phyloP scores from a whole-genome alignment of 2,888 invertebrate genomes.

The Cremastinae sp. region DNA sequence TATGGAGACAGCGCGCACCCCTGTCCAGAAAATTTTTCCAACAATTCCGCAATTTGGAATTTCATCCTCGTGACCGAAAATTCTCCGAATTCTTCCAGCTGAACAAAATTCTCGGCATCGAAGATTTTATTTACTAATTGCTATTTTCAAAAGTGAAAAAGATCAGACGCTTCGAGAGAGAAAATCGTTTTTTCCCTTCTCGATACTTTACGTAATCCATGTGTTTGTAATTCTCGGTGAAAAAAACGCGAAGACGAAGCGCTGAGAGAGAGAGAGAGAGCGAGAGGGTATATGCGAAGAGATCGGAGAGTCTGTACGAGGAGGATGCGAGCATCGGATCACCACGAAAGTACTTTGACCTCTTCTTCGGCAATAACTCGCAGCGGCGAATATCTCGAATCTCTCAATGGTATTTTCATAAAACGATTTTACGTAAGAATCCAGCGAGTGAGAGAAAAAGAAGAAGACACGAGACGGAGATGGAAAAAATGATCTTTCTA shows the following conservation, averaged over 20 bases:
- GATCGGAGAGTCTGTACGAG: slow-evolving; percentile 18
- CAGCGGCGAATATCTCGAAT: slow-evolving; percentile 20
- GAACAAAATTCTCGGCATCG: no score
- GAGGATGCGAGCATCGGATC: slow-evolving; percentile 8
- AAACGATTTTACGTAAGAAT: slow-evolving; percentile 57
- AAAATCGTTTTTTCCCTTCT: background rate
- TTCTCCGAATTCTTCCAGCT: no score
- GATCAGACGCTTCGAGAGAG: background rate
- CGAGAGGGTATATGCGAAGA: slow-evolving; percentile 9
- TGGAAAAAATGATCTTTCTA: slow-evolving; percentile 16
- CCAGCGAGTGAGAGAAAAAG: slow-evolving; percentile 2
- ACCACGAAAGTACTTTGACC: slow-evolving; percentile 51
- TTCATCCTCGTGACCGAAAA: no score
- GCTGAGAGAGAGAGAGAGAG: background rate
- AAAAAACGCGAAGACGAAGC: background rate
- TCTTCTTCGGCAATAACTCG: slow-evolving; percentile 47
- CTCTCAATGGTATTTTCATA: slow-evolving; percentile 49
- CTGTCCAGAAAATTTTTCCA: no score
- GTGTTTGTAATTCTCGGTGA: background rate
- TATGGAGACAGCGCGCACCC: no score
- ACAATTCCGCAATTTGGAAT: no score
- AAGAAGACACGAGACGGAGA: background rate
- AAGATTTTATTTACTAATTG: no score
- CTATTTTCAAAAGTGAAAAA: no score
- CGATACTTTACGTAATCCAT: slow-evolving; percentile 18